Evolutionary conservation across 2,113 vertebrate genomes (phyloP).

Genomic region (Lota lota): DNA sequence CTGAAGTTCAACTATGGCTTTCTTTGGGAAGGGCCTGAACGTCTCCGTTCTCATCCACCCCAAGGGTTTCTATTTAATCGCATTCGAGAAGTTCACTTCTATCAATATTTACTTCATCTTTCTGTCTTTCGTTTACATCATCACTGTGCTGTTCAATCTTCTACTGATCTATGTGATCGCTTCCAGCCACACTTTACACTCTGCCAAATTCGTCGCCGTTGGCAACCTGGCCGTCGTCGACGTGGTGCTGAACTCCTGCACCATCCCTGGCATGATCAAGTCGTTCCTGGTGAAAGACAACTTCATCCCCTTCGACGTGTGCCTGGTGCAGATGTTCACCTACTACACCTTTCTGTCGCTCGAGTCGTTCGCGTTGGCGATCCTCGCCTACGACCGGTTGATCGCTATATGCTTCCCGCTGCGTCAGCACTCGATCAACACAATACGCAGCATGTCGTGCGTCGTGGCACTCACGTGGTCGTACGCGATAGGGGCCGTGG

Average conservation of each 20-base stretch:
- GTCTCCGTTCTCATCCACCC: slow-evolving; percentile 55
- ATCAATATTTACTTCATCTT: slow-evolving; percentile 59
- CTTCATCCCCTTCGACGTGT: slow-evolving; percentile 58
- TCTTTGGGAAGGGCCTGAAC: slow-evolving; percentile 24
- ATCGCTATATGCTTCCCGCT: slow-evolving; percentile 70
- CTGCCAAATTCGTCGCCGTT: slow-evolving; percentile 64
- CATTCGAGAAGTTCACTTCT: slow-evolving; percentile 43
- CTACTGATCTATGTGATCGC: slow-evolving; percentile 53
- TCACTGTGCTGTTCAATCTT: slow-evolving; percentile 55
- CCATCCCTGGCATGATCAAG: slow-evolving; percentile 66
- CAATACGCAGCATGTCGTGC: slow-evolving; percentile 44
- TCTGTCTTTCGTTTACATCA: slow-evolving; percentile 47
- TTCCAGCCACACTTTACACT: slow-evolving; percentile 51
- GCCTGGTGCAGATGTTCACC: slow-evolving; percentile 58
- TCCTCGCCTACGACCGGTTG: slow-evolving; percentile 68
- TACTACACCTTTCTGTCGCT: slow-evolving; percentile 43
- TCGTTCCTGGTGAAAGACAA: slow-evolving; percentile 51
- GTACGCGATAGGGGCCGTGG: fast-evolving
- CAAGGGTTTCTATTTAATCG: slow-evolving; percentile 64
- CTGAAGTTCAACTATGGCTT: slow-evolving; percentile 37
- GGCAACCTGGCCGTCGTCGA: slow-evolving; percentile 63
- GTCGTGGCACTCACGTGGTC: slow-evolving; percentile 48
- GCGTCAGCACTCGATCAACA: slow-evolving; percentile 59
- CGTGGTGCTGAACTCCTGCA: slow-evolving; percentile 44
- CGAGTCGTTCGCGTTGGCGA: slow-evolving; percentile 56